A percentile compares a stretch with the other conserved stretches of the same genome.
These are phyloP conservation scores for Tenthredo livida DNA, from an alignment of 2,888 invertebrate genomes.

Conservation along the genomic window DNA sequence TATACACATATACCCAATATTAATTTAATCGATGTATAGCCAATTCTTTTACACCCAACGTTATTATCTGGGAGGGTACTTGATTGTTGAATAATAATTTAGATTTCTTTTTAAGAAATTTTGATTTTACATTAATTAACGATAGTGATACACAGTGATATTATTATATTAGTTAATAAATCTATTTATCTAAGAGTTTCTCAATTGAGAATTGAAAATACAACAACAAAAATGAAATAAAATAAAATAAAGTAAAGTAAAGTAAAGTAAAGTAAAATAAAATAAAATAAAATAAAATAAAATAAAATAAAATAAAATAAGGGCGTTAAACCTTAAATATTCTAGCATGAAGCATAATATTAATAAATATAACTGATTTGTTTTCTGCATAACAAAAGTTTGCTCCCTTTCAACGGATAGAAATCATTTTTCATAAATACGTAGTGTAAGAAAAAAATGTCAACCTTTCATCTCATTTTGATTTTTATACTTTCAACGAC, in stretches of 20 bases:
- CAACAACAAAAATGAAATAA: background rate
- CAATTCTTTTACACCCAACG: background rate
- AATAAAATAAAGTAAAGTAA: background rate
- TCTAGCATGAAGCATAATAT: background rate
- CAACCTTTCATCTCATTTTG: background rate
- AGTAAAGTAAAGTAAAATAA: background rate
- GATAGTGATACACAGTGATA: conserved; percentile 14
- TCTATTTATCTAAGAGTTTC: background rate
- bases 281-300: background rate
- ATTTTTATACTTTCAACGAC: background rate
- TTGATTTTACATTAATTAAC: background rate
- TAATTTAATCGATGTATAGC: background rate
- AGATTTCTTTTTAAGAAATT: background rate
- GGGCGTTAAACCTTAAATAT: background rate
- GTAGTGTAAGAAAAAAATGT: background rate
- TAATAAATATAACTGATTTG: background rate
- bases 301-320: background rate
- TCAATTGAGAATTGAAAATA: background rate
- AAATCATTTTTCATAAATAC: background rate
- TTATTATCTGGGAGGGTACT: background rate
- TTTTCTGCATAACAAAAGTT: background rate
- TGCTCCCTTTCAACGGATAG: background rate
- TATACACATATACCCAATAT: conserved; percentile 1
- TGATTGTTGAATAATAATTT: background rate
- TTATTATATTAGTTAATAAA: background rate